Base-by-base conservation (phyloP, 1,140 invertebrate species). In the Zaprionus capensis region DNA sequence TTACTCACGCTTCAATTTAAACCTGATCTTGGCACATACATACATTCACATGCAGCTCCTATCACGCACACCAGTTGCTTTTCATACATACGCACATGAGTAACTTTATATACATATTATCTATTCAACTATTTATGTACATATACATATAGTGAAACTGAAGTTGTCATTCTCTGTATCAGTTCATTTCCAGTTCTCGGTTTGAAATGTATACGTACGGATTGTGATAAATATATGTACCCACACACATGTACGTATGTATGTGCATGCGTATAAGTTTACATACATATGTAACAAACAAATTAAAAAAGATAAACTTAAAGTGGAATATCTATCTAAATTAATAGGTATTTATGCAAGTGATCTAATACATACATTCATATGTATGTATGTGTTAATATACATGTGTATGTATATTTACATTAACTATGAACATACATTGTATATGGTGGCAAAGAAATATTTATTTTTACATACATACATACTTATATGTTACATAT, bases 151-250 rank as follows among this genome's bases (percentile, higher is more conserved):
- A 36, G 44, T 59, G 61, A 76, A 76, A 69, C 71, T 76, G 68
- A 71, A 75, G 73, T 71, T 71, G 62, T 61, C 62, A 49, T 76
- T 72, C 73, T 76, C 64, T 55, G 62, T 76, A 66, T 61, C 68
- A 76, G 73, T 76, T 71, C 73, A 65, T 76, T 76, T 76, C 65
- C 56, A 66, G 65, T 71, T 71, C 68, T 76, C 62, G 73, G 69
- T 76, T 76, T 61, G 69, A 66, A 61, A 65, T 71, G 73, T 65
- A 44, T 76, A 26, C 44, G 61, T 71, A 38, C 68, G 73, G 73
- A 59, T 51, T 76, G 61, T 65, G 69, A 64, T 76, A 75, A 57
- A 63, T 17, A 38, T 46, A 63, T 56, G 34, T 63, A 64, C 31
- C 31, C 46, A 20, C 31, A 31, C 38, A 44, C 36, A 36, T 36